These are phyloP conservation scores for Puffinus mauretanicus DNA, from an alignment of 2,113 vertebrate species.

Conservation along the genomic window DNA sequence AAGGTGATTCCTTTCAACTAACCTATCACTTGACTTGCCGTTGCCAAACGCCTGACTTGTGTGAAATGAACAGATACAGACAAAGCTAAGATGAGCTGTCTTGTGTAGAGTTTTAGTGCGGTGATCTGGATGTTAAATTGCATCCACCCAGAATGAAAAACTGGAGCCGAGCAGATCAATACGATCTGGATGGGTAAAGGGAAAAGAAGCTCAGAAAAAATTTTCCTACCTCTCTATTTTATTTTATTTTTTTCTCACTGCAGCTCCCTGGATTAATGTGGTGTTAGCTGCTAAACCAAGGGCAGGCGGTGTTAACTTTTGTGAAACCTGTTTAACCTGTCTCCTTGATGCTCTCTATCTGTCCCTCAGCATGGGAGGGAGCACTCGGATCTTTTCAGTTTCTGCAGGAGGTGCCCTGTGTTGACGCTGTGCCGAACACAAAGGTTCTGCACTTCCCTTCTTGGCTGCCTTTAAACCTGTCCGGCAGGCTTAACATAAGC, in stretches of 20 bases:
- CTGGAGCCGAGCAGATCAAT: background rate
- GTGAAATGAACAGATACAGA: background rate
- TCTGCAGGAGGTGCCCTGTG: background rate
- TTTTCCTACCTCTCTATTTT: background rate
- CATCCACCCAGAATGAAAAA: background rate
- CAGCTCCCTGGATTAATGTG: background rate
- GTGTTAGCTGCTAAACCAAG: background rate
- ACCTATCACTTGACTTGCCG: background rate
- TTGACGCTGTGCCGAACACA: background rate
- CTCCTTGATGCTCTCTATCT: background rate
- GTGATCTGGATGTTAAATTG: background rate
- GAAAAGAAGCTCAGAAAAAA: background rate
- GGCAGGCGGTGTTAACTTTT: background rate
- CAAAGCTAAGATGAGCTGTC: background rate
- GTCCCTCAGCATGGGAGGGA: background rate
- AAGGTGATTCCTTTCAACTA: background rate
- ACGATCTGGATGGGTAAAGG: background rate
- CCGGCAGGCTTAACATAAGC: background rate
- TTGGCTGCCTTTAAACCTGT: background rate
- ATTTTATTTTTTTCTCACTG: background rate
- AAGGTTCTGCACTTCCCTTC: background rate
- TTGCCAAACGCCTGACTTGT: background rate
- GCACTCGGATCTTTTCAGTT: background rate
- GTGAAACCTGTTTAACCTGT: slow-evolving; percentile 34
- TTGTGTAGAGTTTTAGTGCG: background rate